Conservation (phyloP, 2,888 invertebrate genomes). For the Diaperis boleti region DNA sequence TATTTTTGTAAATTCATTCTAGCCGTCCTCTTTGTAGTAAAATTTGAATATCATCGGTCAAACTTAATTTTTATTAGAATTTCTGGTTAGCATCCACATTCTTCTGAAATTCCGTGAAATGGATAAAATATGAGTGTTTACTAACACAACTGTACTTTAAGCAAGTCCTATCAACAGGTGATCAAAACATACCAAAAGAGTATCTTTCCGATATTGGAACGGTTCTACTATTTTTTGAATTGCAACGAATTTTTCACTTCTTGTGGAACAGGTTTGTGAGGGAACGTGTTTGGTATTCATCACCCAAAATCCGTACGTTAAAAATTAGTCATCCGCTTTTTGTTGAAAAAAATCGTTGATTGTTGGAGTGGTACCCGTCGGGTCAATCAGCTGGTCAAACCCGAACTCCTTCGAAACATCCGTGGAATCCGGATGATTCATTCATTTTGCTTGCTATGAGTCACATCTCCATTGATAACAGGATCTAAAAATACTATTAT, state of each 20-base stretch:
- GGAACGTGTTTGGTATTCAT: not conserved
- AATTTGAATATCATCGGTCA: too few relatives aligned
- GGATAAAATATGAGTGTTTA: not conserved
- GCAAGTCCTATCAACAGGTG: not conserved
- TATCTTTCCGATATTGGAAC: not conserved
- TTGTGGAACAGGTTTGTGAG: conserved; percentile 29
- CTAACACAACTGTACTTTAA: not conserved
- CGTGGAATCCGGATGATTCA: conserved; percentile 41
- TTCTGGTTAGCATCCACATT: not conserved
- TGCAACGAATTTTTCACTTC: conserved; percentile 5
- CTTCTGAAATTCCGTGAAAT: too few relatives aligned
- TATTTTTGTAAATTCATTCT: too few relatives aligned
- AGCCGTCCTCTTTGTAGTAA: too few relatives aligned
- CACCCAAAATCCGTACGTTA: conserved; percentile 9
- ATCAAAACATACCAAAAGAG: not conserved
- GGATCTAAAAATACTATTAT: conserved; percentile 42
- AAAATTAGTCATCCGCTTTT: conserved; percentile 31
- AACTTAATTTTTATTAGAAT: too few relatives aligned
- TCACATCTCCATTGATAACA: conserved; percentile 43
- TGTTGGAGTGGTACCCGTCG: conserved; percentile 13
- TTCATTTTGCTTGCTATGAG: conserved; percentile 26
- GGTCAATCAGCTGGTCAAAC: conserved; percentile 38
- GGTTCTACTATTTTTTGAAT: not conserved
- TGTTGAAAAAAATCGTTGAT: conserved; percentile 23
- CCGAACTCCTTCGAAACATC: conserved; percentile 36